phyloP scores from a whole-genome alignment of 2,113 vertebrate species.

The Hemibates koningsi region DNA sequence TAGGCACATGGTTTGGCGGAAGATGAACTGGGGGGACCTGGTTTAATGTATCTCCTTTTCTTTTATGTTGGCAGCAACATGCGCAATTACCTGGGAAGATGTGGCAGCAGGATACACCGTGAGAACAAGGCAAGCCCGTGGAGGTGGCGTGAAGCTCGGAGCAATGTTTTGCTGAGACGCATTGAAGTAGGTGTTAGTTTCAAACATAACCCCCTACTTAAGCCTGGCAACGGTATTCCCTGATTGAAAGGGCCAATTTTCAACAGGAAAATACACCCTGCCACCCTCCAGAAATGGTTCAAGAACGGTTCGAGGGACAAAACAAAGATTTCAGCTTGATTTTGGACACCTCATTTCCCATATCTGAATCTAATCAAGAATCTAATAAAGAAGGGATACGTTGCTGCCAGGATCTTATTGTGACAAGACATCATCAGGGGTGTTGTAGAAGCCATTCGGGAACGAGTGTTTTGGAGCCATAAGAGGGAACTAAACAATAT shows the following conservation, averaged over 20 bases:
- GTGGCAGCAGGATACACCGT: background rate
- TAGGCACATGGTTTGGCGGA: background rate
- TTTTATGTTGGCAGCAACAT: background rate
- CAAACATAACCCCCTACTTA: background rate
- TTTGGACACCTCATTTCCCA: background rate
- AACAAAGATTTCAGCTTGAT: background rate
- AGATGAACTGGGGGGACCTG: background rate
- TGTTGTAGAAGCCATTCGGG: background rate
- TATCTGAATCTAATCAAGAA: background rate
- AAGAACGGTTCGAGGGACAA: accelerated
- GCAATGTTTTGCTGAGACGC: background rate
- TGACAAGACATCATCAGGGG: background rate
- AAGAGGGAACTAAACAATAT: background rate
- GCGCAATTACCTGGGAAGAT: background rate
- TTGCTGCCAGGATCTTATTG: background rate
- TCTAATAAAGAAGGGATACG: background rate
- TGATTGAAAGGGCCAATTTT: background rate
- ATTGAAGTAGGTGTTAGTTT: background rate
- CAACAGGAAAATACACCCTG: background rate
- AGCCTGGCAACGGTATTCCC: background rate
- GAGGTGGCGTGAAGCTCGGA: background rate
- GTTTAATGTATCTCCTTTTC: background rate
- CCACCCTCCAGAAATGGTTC: background rate
- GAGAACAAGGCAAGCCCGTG: background rate
- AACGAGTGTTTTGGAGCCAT: background rate